Percentiles rank a stretch among this genome's conserved stretches.
Conservation (phyloP, 2,797 vertebrate genomes). For the Gadopsis bispinosus region DNA sequence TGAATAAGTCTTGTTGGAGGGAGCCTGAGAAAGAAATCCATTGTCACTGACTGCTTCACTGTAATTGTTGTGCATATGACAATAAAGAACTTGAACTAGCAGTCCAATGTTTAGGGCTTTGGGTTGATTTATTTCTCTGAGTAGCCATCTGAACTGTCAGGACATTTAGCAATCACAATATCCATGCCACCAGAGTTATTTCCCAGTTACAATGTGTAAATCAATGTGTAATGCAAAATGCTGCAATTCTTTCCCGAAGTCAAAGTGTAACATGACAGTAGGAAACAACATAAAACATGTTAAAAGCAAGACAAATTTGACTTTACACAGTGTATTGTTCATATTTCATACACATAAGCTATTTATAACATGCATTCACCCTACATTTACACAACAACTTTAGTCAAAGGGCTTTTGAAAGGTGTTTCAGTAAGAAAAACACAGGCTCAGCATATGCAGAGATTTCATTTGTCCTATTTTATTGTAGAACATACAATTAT, state of each 20-base stretch:
- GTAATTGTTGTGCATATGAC: too few relatives aligned
- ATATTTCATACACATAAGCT: neutral
- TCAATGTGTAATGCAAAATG: too few relatives aligned
- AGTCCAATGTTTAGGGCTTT: neutral
- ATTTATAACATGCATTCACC: neutral
- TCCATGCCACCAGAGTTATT: neutral
- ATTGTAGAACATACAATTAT: constrained; percentile 82
- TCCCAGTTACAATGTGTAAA: neutral
- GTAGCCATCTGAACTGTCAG: neutral
- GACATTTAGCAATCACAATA: neutral
- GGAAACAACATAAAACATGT: neutral
- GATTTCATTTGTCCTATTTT: constrained; percentile 76
- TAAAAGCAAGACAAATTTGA: neutral
- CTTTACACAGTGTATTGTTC: neutral
- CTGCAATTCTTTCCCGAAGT: neutral
- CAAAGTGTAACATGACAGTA: neutral
- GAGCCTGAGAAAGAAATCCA: too few relatives aligned
- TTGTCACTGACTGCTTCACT: too few relatives aligned
- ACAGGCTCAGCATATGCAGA: constrained; percentile 35
- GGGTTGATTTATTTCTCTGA: neutral
- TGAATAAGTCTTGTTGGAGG: neutral
- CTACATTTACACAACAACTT: constrained; percentile 8
- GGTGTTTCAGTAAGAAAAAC: constrained; percentile 46
- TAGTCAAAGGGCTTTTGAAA: neutral
- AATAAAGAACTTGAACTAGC: too few relatives aligned